These are phyloP conservation scores for Microcebus murinus DNA, from an alignment of 2,113 vertebrate species.

Conservation along the genomic window DNA sequence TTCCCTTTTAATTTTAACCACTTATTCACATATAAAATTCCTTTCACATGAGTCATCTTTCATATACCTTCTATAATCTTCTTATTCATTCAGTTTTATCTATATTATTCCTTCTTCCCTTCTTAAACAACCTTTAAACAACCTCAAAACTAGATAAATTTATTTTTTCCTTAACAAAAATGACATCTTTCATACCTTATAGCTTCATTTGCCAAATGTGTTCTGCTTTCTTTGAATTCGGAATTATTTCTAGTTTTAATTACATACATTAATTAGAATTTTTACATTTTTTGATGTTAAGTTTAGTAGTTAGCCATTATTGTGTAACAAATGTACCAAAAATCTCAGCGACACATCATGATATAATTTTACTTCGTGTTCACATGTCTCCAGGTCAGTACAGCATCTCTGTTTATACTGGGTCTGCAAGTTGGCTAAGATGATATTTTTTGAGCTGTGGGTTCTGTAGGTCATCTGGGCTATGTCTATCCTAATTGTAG, in stretches of 20 bases:
- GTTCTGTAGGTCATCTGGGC: not conserved
- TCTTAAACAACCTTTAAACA: not conserved
- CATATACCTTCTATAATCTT: not conserved
- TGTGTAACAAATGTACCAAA: not conserved
- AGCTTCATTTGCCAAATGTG: not conserved
- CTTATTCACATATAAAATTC: not conserved
- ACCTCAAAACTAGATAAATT: not conserved
- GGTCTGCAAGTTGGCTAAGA: not conserved
- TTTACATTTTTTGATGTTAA: not conserved
- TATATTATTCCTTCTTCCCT: not conserved
- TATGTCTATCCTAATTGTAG: not conserved
- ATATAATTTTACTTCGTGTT: not conserved
- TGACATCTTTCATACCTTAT: not conserved
- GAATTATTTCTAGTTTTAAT: not conserved
- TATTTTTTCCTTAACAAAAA: not conserved
- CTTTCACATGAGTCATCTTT: not conserved
- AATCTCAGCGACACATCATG: not conserved
- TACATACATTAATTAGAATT: not conserved
- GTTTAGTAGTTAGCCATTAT: not conserved
- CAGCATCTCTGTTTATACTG: not conserved
- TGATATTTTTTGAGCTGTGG: not conserved
- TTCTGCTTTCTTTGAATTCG: not conserved
- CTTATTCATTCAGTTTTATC: not conserved
- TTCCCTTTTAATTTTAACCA: not conserved
- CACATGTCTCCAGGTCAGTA: not conserved